Evolutionary conservation across 2,888 invertebrate genomes (phyloP).

Genomic region (Cantharis nigra): DNA sequence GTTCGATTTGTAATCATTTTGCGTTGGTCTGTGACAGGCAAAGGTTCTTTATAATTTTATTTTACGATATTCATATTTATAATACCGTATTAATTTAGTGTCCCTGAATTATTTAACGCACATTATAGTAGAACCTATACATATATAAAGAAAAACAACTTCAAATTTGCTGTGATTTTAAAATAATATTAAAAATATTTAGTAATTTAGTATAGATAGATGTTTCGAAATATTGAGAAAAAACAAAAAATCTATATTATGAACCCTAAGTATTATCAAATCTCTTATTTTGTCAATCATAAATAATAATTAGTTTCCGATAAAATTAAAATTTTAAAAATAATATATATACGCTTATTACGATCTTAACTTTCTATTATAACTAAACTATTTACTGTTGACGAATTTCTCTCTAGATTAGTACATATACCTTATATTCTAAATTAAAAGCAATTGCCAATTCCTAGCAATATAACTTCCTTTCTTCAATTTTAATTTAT

Average conservation of each 20-base stretch:
- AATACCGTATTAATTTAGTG: not conserved
- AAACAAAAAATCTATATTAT: not conserved
- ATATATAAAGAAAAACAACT: slow-evolving; percentile 14
- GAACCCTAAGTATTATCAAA: slow-evolving; percentile 1
- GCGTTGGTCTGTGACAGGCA: not conserved
- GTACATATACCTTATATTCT: slow-evolving; percentile 50
- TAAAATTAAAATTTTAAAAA: not conserved
- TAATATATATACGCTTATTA: slow-evolving; percentile 19
- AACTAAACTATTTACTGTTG: slow-evolving; percentile 13
- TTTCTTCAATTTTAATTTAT: not conserved
- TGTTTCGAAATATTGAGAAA: slow-evolving; percentile 8
- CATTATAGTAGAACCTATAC: slow-evolving; percentile 6
- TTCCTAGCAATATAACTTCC: slow-evolving; percentile 43
- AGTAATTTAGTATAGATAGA: slow-evolving; percentile 21
- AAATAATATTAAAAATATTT: slow-evolving; percentile 16
- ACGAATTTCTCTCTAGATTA: slow-evolving; percentile 19
- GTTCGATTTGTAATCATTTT: not conserved
- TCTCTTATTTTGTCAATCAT: slow-evolving; percentile 11
- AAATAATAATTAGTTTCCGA: slow-evolving; percentile 4
- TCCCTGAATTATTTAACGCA: slow-evolving; percentile 5
- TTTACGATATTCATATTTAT: not conserved
- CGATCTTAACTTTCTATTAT: slow-evolving; percentile 5
- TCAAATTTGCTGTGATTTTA: slow-evolving; percentile 28
- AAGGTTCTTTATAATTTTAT: not conserved
- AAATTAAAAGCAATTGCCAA: slow-evolving; percentile 55